Evolutionary conservation across 2,113 vertebrate genomes (phyloP), one percentile per base, ranked within the genome.

Genomic region (Rhea pennata): DNA sequence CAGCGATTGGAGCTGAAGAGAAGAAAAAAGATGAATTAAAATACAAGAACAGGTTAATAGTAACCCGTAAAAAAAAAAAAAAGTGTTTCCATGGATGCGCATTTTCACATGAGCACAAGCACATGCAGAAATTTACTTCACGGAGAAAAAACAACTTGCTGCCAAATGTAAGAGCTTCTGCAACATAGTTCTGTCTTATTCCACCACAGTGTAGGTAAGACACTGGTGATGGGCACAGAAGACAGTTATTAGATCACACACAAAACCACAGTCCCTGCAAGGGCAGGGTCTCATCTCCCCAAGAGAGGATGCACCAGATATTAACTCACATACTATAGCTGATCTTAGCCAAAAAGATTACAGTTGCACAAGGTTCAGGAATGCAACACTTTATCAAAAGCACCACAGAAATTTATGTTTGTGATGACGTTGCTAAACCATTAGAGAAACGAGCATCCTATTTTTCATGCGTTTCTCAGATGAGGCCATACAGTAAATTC

Each of bases 351-450:
- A 97, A 97, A 97, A 94, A 84, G 33, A 85, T 64, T 19, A 48
- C 15, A 13, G 86, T 96, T 97, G 93, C 95, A 94, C 95, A 97
- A 96, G 93, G 84, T 71, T 92, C 64, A 93, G 88, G 95, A 96
- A 97, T 90, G 95, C 71, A 95, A 66, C 56, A 6, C n/a, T 81
- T 91, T 93, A 62, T 74, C 84, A 94, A 91, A 90, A 95, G 86
- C 36, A 90, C 39, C 78, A 65, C 13, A 92, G 58, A 96, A 95
- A 92, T 96, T 96, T 95, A 95, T 95, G 95, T 69, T 87, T 75
- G 80, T 21, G 70, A 93, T 91, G 94, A 96, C 36, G 46, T 62
- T 91, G 75, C 71, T 96, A 80, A 94, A 87, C 56, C 23, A 54
- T 93, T 76, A 81, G 56, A 87, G 71, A 94, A 91, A 84, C 54